Percentiles rank a stretch among this genome's conserved stretches.
phyloP scores from a whole-genome alignment of 2,888 invertebrate genomes.

The Hipparchia semele region DNA sequence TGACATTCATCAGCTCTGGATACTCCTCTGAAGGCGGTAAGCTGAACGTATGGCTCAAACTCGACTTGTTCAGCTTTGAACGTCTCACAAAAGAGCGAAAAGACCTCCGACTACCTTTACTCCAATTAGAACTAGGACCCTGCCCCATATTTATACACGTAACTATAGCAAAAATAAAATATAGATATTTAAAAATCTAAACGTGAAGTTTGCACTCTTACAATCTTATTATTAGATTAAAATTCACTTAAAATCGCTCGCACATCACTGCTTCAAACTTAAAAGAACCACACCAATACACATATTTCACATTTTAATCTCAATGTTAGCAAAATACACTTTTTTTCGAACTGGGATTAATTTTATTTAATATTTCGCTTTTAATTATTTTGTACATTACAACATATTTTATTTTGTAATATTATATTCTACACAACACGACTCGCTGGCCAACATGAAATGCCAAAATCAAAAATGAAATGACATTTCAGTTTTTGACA shows the following conservation, averaged over 20 bases:
- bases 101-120: conserved; percentile 68
- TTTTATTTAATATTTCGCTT: conserved; percentile 17
- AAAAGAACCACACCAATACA: conserved; percentile 43
- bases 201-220: conserved; percentile 57
- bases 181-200: conserved; percentile 47
- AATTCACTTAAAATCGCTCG: conserved; percentile 53
- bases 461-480: not conserved
- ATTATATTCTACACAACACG: conserved; percentile 6
- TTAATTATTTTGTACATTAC: not conserved
- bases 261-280: conserved; percentile 28
- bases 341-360: conserved; percentile 3
- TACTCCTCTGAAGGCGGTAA: conserved; percentile 77
- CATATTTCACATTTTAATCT: conserved; percentile 41
- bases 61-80: conserved; percentile 74
- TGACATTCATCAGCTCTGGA: conserved; percentile 78
- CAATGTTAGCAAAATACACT: conserved; percentile 22
- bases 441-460: conserved; percentile 19
- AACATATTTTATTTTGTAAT: not conserved
- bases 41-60: conserved; percentile 77
- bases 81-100: conserved; percentile 72
- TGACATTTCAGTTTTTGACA: conserved; percentile 15
- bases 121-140: conserved; percentile 75
- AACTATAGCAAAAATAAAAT: conserved; percentile 48
- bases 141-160: conserved; percentile 72
- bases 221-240: conserved; percentile 63